Evolutionary conservation across 2,888 invertebrate species (phyloP), one percentile per base, ranked within the genome.

Genomic region (Diogma glabrata): DNA sequence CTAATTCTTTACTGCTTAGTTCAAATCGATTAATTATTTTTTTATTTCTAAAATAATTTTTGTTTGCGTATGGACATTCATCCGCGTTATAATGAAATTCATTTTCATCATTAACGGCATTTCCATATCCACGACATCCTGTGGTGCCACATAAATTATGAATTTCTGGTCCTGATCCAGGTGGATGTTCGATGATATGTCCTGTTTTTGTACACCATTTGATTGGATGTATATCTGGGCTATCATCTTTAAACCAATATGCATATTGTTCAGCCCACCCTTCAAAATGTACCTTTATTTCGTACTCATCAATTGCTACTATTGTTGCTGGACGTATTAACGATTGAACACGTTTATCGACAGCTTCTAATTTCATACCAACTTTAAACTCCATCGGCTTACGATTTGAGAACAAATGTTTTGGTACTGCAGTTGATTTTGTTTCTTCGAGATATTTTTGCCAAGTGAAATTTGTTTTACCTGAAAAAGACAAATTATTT

Each of bases 161-260:
- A 40, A 33, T 14, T n/a, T 20, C 6, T 12, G 30, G 30, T 4
- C 30, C 48, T 33, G 20, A 33, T 33, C 33, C 84, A 43, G 89
- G 75, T 12, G 93, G 93, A 9, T 87, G 81, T 65, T 91, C 87
- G 22, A 94, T 70, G 0, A 86, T 84, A 67, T 94, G 93, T 2
- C 84, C 84, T 1, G 92, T 92, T 70, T 87, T 87, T 56, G 81
- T 76, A 65, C 92, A 91, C 92, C 93, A 95, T 28, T 88, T 87
- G 55, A 88, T 81, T 1, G 94, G 94, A 72, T 94, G 92, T 60
- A 95, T 78, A 67, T 94, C 91, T 0, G 86, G 79, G 57, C 81
- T 84, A 69, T 94, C 92, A 66, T 93, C 93, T 62, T 93, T 92
- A 52, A 91, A 72, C 90, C 91, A 92, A 66, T 83, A 87, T 56